Evolutionary conservation across 2,113 vertebrate genomes (phyloP).

Genomic region (Noturus placidus): DNA sequence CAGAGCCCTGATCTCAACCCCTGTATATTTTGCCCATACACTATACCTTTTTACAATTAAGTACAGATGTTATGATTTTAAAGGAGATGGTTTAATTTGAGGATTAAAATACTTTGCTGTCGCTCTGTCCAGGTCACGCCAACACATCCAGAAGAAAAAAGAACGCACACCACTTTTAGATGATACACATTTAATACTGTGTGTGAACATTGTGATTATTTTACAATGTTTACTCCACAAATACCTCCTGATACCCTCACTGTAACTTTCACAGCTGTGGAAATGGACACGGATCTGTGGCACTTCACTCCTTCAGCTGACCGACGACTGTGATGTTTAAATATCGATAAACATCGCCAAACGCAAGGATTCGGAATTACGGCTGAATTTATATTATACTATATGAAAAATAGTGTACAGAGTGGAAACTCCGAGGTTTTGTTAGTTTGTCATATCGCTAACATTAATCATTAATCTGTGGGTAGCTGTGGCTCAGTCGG

Average conservation of each 20-base stretch:
- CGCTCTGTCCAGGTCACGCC: too few species aligned
- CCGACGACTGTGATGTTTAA: slow-evolving; percentile 28
- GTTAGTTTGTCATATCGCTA: neutral
- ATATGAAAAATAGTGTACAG: neutral
- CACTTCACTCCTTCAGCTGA: slow-evolving; percentile 8
- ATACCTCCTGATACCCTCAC: neutral
- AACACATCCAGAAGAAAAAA: neutral
- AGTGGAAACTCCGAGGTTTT: neutral
- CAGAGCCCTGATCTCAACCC: neutral
- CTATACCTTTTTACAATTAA: neutral
- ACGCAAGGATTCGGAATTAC: slow-evolving; percentile 13
- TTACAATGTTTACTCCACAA: slow-evolving; percentile 3
- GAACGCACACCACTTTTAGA: neutral
- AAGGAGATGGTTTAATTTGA: neutral
- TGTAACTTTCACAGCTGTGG: slow-evolving; percentile 1
- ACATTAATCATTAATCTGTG: too few species aligned
- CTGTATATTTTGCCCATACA: neutral
- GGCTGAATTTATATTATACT: slow-evolving; percentile 16
- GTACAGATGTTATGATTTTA: neutral
- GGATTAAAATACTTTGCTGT: neutral
- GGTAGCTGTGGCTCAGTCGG: too few species aligned
- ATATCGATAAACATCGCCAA: slow-evolving; percentile 43
- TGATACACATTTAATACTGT: neutral
- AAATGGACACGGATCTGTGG: slow-evolving; percentile 9
- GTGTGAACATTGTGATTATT: neutral